Percentiles rank a stretch among this genome's conserved stretches.
These are phyloP conservation scores for Malacoraja senta DNA, from an alignment of 2,797 vertebrate species.

Conservation along the genomic window DNA sequence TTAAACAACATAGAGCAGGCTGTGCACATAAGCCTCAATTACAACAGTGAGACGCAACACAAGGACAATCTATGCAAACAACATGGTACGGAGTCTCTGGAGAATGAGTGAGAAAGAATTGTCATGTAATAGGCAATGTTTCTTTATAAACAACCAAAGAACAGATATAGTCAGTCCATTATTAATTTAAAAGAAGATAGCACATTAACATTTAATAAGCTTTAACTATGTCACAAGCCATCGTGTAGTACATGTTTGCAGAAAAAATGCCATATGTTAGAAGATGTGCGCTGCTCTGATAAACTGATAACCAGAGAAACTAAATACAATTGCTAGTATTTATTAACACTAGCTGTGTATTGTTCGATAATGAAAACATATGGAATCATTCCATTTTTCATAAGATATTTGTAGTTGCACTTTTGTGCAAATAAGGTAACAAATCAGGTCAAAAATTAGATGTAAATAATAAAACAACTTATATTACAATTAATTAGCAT, in stretches of 20 bases:
- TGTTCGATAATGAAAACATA: background rate
- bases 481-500: background rate
- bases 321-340: background rate
- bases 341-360: background rate
- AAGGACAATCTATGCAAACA: constrained; percentile 47
- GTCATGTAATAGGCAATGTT: constrained; percentile 52
- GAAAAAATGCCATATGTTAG: constrained; percentile 34
- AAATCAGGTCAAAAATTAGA: background rate
- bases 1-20: constrained; percentile 40
- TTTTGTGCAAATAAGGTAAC: background rate
- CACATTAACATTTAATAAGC: constrained; percentile 59
- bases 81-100: constrained; percentile 45
- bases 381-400: background rate
- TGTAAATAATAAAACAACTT: background rate
- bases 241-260: constrained; percentile 49
- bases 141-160: constrained; percentile 51
- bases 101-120: constrained; percentile 50
- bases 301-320: background rate
- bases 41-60: constrained; percentile 46
- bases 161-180: constrained; percentile 42
- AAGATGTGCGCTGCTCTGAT: background rate
- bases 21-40: constrained; percentile 43
- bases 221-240: constrained; percentile 50
- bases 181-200: constrained; percentile 54
- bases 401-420: background rate